Evolutionary conservation across 2,888 invertebrate genomes (phyloP).

Genomic region (Eilema sororculum): DNA sequence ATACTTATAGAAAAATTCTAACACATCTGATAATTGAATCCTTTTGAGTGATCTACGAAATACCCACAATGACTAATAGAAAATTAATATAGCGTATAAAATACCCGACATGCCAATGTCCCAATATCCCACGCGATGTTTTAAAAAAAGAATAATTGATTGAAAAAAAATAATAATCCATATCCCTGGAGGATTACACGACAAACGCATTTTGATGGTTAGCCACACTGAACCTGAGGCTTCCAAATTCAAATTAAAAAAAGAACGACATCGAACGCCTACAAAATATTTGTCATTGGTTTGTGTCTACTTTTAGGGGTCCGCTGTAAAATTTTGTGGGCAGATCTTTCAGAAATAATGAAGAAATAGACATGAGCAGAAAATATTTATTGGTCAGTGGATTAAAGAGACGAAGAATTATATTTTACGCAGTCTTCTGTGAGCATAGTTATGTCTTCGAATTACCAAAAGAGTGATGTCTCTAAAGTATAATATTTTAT

Average conservation of each 20-base stretch:
- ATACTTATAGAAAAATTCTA: background rate
- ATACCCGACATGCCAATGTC: constrained; percentile 59
- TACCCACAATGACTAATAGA: constrained; percentile 67
- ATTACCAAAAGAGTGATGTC: no score
- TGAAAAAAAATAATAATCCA: constrained; percentile 78
- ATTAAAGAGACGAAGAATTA: no score
- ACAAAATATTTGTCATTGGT: constrained; percentile 60
- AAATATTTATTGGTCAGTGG: no score
- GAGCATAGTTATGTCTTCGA: no score
- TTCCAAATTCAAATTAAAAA: constrained; percentile 74
- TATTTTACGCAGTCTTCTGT: no score
- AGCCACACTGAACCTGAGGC: constrained; percentile 79
- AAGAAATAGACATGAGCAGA: no score
- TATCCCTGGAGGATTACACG: constrained; percentile 84
- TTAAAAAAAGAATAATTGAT: constrained; percentile 76
- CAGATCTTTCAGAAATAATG: no score
- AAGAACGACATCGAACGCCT: constrained; percentile 52
- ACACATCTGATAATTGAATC: constrained; percentile 16
- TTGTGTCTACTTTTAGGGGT: constrained; percentile 51
- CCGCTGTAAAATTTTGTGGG: constrained; percentile 14
- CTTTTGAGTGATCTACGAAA: constrained; percentile 21
- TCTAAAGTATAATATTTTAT: no score
- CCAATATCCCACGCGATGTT: constrained; percentile 76
- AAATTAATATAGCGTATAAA: constrained; percentile 76
- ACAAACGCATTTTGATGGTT: constrained; percentile 82